Evolutionary conservation across 2,113 vertebrate species (phyloP).

Genomic region (Poicephalus meyeri): DNA sequence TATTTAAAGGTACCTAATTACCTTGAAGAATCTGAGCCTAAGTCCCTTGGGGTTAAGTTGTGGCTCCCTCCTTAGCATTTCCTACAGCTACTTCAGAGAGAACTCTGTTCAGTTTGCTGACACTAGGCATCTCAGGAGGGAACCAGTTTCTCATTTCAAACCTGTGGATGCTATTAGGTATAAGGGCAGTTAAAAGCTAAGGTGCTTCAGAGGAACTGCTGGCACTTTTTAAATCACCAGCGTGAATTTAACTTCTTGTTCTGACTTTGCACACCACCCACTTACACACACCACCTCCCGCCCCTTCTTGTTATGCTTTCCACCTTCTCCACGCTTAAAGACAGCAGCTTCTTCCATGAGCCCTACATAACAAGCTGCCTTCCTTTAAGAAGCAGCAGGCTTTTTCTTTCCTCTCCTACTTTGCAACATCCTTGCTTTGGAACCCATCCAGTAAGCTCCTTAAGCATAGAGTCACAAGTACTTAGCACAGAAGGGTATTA

Average conservation of each 20-base stretch:
- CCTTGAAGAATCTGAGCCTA: slow-evolving; percentile 49
- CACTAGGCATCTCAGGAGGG: not conserved
- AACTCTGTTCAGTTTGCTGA: not conserved
- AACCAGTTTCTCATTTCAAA: not conserved
- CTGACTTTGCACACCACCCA: not conserved
- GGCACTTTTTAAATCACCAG: not conserved
- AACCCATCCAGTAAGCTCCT: slow-evolving; percentile 59
- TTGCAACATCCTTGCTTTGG: slow-evolving; percentile 31
- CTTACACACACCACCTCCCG: not conserved
- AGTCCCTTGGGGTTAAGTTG: slow-evolving; percentile 31
- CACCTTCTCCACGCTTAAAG: not conserved
- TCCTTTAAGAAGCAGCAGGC: not conserved
- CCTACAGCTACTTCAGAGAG: not conserved
- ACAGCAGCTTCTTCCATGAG: not conserved
- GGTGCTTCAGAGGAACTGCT: not conserved
- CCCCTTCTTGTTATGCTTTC: not conserved
- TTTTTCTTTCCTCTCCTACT: slow-evolving; percentile 6
- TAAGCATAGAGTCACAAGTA: slow-evolving; percentile 20
- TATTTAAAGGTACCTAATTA: slow-evolving; percentile 65
- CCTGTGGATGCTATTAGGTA: not conserved
- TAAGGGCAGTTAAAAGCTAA: not conserved
- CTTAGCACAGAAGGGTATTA: slow-evolving; percentile 44
- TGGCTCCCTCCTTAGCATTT: not conserved
- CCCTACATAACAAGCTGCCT: not conserved
- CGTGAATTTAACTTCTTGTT: not conserved